These are phyloP conservation scores for Drosophila mayaguana DNA, from an alignment of 2,888 invertebrate species.

Conservation along the genomic window DNA sequence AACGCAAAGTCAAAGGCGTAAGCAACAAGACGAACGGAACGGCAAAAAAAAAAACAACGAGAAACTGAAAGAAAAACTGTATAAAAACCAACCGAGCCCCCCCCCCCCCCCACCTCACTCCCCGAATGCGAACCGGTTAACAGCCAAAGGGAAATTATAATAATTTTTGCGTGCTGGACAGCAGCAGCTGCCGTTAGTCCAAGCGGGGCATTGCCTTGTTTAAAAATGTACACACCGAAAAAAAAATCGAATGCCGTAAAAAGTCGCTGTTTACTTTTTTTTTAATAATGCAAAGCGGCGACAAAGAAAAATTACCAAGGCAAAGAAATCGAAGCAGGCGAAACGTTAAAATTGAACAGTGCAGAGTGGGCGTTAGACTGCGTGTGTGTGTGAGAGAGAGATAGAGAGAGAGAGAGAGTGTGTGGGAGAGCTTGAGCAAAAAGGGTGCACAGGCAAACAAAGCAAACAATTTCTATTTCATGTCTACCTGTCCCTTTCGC, in stretches of 20 bases:
- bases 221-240: slow-evolving; percentile 43
- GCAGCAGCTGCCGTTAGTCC: slow-evolving; percentile 46
- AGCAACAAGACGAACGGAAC: slow-evolving; percentile 8
- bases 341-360: slow-evolving; percentile 52
- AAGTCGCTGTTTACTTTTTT: slow-evolving; percentile 50
- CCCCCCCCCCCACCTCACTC: not conserved
- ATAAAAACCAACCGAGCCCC: slow-evolving; percentile 1
- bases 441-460: slow-evolving; percentile 62
- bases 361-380: slow-evolving; percentile 8
- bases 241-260: slow-evolving; percentile 16
- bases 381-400: not conserved
- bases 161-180: slow-evolving; percentile 72
- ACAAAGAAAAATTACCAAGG: slow-evolving; percentile 40
- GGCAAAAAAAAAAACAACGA: not conserved
- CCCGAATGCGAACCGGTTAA: slow-evolving; percentile 29
- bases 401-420: not conserved
- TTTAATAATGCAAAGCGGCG: slow-evolving; percentile 64
- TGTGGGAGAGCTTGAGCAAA: slow-evolving; percentile 15
- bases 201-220: slow-evolving; percentile 36
- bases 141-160: slow-evolving; percentile 68
- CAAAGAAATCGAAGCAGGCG: slow-evolving; percentile 52
- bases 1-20: slow-evolving; percentile 38
- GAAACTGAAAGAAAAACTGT: slow-evolving; percentile 5
- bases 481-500: slow-evolving; percentile 1
- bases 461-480: slow-evolving; percentile 38